These are phyloP conservation scores for Mantis religiosa DNA, from an alignment of 2,888 invertebrate genomes.

Conservation along the genomic window DNA sequence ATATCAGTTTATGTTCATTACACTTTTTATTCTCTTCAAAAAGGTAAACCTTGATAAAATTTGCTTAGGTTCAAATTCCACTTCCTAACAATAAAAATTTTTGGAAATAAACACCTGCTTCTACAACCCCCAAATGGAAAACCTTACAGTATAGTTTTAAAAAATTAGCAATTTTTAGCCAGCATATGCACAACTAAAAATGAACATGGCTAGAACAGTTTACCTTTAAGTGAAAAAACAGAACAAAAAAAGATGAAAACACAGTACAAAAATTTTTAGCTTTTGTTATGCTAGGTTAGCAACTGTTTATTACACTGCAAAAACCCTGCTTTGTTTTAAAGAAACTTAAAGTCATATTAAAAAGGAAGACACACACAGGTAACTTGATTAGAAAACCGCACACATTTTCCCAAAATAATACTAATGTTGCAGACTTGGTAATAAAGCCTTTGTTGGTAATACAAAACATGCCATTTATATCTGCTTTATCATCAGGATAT, in stretches of 20 bases:
- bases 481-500: background rate
- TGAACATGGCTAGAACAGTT: background rate
- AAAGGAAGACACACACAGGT: background rate
- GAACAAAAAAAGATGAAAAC: background rate
- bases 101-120: background rate
- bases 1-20: background rate
- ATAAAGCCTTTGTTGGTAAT: background rate
- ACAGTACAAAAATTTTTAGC: background rate
- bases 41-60: background rate
- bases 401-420: background rate
- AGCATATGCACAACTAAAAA: background rate
- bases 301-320: background rate
- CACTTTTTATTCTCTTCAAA: background rate
- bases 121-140: background rate
- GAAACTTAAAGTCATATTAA: slow-evolving; percentile 12
- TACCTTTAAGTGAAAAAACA: background rate
- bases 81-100: background rate
- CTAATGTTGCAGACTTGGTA: background rate
- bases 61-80: background rate
- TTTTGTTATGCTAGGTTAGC: background rate
- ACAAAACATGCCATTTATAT: background rate
- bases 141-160: background rate
- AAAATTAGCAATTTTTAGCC: background rate
- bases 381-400: background rate
- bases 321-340: background rate